Conservation (phyloP, 2,113 vertebrate genomes). For the Ictalurus punctatus region DNA sequence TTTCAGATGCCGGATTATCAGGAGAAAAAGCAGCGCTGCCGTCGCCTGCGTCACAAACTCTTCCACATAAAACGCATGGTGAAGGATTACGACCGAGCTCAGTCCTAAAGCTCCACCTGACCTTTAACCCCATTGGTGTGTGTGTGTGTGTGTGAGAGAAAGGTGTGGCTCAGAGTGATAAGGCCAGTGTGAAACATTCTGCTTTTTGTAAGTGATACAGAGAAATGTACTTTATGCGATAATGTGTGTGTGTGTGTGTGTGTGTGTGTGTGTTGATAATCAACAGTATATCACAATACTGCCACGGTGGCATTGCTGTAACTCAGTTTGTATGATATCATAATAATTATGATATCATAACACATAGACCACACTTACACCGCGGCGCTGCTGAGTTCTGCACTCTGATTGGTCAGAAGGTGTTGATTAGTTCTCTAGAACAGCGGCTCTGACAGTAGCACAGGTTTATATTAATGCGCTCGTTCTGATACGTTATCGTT, state of each 20-base stretch:
- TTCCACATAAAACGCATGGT: slow-evolving; percentile 88
- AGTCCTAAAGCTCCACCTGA: slow-evolving; percentile 45
- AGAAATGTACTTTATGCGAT: slow-evolving; percentile 31
- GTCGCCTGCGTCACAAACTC: slow-evolving; percentile 80
- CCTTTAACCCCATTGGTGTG: not conserved
- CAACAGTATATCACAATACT: not conserved
- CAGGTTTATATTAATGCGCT: too few species aligned
- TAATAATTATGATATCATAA: too few species aligned
- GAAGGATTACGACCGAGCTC: slow-evolving; percentile 78
- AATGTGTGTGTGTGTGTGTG: slow-evolving; percentile 18
- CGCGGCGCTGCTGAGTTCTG: not conserved
- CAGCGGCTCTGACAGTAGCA: too few species aligned
- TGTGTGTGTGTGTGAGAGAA: not conserved
- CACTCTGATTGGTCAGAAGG: too few species aligned
- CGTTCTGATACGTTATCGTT: too few species aligned
- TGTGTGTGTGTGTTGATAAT: not conserved
- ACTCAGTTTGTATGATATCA: too few species aligned
- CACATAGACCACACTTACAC: not conserved
- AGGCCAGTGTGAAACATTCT: not conserved
- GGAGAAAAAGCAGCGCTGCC: slow-evolving; percentile 77
- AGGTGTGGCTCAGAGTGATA: slow-evolving; percentile 34
- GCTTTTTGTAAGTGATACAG: not conserved
- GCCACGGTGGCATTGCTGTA: not conserved
- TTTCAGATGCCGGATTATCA: slow-evolving; percentile 79
- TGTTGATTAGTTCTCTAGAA: too few species aligned